Evolutionary conservation across 2,888 invertebrate genomes (phyloP).

Genomic region (Thymelicus acteon): DNA sequence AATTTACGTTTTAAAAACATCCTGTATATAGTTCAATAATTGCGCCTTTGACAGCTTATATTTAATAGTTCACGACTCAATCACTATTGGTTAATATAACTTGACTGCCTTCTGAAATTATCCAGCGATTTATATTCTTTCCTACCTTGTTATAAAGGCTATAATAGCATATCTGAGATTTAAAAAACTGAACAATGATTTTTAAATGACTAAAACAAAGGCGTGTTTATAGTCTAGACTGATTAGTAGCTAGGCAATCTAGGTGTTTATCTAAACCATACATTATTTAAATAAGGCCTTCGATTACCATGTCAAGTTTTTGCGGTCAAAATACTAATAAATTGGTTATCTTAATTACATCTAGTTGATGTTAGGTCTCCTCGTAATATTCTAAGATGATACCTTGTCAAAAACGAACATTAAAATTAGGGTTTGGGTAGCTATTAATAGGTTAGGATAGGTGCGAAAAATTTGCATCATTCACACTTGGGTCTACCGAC

Average conservation of each 20-base stretch:
- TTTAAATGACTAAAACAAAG: constrained; percentile 16
- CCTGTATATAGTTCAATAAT: constrained; percentile 2
- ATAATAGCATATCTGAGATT: not conserved
- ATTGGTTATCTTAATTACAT: constrained; percentile 12
- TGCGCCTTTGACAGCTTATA: constrained; percentile 18
- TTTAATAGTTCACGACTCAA: constrained; percentile 26
- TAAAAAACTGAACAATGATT: constrained; percentile 12
- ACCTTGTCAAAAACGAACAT: not conserved
- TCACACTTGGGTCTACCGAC: not conserved
- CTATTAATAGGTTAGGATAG: not conserved
- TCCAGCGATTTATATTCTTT: not conserved
- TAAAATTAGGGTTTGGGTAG: not conserved
- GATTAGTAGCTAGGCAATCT: constrained; percentile 25
- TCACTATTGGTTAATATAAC: constrained; percentile 5
- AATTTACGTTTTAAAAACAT: not conserved
- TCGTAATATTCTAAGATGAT: not conserved
- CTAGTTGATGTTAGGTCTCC: not conserved
- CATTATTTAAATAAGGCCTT: constrained; percentile 23
- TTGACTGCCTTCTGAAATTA: not conserved
- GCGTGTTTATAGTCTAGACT: constrained; percentile 27
- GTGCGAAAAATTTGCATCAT: not conserved
- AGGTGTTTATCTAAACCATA: constrained; percentile 26
- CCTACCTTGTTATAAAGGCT: not conserved
- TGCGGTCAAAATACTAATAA: constrained; percentile 17
- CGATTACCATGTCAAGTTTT: constrained; percentile 29